Evolutionary conservation across 2,797 vertebrate genomes (phyloP), one percentile per base, ranked within the genome.

Genomic region (Sebastes glaucus): DNA sequence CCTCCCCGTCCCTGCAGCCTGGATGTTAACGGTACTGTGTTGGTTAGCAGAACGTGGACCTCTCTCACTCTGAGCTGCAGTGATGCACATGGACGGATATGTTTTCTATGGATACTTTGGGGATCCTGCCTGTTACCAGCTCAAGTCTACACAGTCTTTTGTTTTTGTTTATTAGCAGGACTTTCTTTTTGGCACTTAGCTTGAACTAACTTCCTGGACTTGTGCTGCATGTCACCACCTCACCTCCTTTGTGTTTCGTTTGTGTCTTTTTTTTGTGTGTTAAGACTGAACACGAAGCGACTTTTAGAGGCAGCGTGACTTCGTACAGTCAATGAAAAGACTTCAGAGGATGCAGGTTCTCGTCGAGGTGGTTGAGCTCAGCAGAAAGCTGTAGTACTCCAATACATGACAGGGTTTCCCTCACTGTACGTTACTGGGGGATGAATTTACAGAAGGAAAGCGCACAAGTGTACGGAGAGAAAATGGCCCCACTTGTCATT

Each of bases 161-260:
- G 23, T 66, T 32, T 69, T 27, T 3, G 35, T 63, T 66, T 59
- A 4, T 66, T 65, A 74, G 18, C 59, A 38, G 60, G 56, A 77
- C 64, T 69, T 73, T 73, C 42, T 8, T 76, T 60, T 53, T 67
- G 9, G 81, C 90, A 86, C 85, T 90, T 89, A 68, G 78, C 61
- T 74, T 86, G 65, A 81, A 72, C 9, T 11, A 4, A 71, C 46
- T 33, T 30, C 18, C 56, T 53, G 71, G 65, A 81, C 82, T 70
- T 14, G 13, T 69, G 27, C 65, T 57, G 80, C 61, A 14, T 23
- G 22, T 28, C 59, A 20, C 55, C 35, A 46, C 20, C 49, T 75
- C 63, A 4, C 22, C 55, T 79, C 33, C 5, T 71, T 20, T n/a
- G 28, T 56, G 49, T 71, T 71, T 74, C 30, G 22, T 28, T 7